Evolutionary conservation across 92 coral and sea anemone species (phyloP).

Genomic region (Palythoa caribaeorum): DNA sequence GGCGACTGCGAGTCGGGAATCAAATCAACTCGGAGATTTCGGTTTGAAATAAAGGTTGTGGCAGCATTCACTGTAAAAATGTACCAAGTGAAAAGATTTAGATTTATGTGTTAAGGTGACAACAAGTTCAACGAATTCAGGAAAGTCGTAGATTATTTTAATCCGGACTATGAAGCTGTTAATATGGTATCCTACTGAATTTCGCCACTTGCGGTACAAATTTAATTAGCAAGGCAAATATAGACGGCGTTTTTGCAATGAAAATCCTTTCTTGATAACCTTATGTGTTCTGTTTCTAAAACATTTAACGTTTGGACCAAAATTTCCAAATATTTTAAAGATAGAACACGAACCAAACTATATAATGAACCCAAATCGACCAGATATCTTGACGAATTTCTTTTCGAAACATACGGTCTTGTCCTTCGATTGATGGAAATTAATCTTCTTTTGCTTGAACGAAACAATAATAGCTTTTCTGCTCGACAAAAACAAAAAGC

Average conservation of each 20-base stretch:
- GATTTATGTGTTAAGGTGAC: slow-evolving; percentile 30
- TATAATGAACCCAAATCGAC: neutral
- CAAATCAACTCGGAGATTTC: slow-evolving; percentile 14
- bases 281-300: slow-evolving; percentile 28
- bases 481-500: neutral
- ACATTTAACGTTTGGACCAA: neutral
- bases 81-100: neutral
- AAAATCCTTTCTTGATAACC: slow-evolving; percentile 32
- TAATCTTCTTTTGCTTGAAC: too few relatives aligned
- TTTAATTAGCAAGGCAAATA: slow-evolving; percentile 46
- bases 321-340: neutral
- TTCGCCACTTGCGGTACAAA: slow-evolving; percentile 51
- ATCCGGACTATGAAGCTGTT: slow-evolving; percentile 24
- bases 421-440: neutral
- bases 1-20: slow-evolving; percentile 71
- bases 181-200: slow-evolving; percentile 29
- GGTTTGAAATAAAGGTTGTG: neutral
- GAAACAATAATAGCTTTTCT: neutral
- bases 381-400: neutral
- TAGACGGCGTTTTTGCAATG: slow-evolving; percentile 19
- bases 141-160: slow-evolving; percentile 40
- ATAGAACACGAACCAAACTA: neutral
- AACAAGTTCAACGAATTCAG: slow-evolving; percentile 49
- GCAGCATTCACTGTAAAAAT: neutral
- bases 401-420: slow-evolving; percentile 35